These are phyloP conservation scores for Poliocrania exsul DNA, from an alignment of 2,797 vertebrate species.

Conservation along the genomic window DNA sequence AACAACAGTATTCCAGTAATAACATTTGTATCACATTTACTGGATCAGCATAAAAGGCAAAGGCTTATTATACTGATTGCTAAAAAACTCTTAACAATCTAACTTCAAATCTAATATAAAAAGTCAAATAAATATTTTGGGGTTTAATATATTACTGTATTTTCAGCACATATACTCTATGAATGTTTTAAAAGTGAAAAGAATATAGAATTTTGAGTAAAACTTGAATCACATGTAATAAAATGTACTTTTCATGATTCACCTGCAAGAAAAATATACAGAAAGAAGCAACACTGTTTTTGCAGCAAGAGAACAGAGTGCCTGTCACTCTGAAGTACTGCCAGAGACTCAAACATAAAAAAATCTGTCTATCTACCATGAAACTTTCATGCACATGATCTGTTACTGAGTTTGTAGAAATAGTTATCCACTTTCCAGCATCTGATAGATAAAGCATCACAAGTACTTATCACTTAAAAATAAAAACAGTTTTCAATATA, in stretches of 20 bases:
- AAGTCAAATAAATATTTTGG: background rate
- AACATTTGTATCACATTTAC: background rate
- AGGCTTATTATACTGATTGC: rapidly evolving
- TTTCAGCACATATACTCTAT: background rate
- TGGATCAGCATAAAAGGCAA: background rate
- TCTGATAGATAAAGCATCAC: background rate
- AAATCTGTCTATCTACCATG: background rate
- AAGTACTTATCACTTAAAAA: background rate
- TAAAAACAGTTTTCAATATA: background rate
- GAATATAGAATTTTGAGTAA: background rate
- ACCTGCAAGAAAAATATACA: background rate
- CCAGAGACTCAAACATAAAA: background rate
- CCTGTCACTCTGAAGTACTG: background rate
- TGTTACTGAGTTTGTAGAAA: background rate
- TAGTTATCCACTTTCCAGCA: background rate
- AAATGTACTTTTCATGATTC: background rate
- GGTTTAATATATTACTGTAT: rapidly evolving
- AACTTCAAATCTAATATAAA: background rate
- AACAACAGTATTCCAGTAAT: background rate
- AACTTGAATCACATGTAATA: background rate
- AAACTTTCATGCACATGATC: background rate
- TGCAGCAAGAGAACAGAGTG: background rate
- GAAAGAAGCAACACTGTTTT: background rate
- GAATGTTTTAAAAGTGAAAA: background rate
- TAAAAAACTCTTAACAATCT: background rate